Conservation (phyloP, 1,140 invertebrate species). For the Littorina saxatilis region DNA sequence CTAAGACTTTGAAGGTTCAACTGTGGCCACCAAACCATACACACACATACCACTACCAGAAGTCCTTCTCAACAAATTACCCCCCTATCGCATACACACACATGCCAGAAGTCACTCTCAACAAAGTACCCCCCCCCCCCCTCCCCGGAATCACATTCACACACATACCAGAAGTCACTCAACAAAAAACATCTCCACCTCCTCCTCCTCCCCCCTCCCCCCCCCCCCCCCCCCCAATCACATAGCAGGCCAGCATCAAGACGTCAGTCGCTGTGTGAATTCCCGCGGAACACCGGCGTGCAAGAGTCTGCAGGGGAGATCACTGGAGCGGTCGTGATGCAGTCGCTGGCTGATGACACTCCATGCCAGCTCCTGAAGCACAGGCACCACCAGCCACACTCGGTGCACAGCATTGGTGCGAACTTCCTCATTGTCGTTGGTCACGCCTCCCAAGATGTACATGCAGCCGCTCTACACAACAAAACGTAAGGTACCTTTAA, state of each 20-base stretch:
- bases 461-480: constrained; percentile 54
- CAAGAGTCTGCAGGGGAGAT: not conserved
- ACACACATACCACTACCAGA: too few species aligned
- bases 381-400: constrained; percentile 50
- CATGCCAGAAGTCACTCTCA: too few species aligned
- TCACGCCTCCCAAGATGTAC: constrained; percentile 58
- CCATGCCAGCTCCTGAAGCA: constrained; percentile 52
- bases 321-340: too few species aligned
- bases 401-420: constrained; percentile 48
- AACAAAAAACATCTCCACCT: not conserved
- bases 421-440: constrained; percentile 37
- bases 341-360: not conserved
- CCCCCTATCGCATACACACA: too few species aligned
- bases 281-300: not conserved
- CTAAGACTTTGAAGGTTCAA: too few species aligned
- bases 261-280: not conserved
- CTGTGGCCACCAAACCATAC: too few species aligned
- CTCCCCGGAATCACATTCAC: too few species aligned
- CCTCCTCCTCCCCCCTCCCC: not conserved
- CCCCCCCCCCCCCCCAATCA: not conserved
- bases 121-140: too few species aligned
- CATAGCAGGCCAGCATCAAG: not conserved
- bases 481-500: too few species aligned
- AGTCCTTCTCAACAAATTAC: too few species aligned
- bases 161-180: not conserved